phyloP scores from a whole-genome alignment of 2,888 invertebrate species.

The Phalera bucephala region DNA sequence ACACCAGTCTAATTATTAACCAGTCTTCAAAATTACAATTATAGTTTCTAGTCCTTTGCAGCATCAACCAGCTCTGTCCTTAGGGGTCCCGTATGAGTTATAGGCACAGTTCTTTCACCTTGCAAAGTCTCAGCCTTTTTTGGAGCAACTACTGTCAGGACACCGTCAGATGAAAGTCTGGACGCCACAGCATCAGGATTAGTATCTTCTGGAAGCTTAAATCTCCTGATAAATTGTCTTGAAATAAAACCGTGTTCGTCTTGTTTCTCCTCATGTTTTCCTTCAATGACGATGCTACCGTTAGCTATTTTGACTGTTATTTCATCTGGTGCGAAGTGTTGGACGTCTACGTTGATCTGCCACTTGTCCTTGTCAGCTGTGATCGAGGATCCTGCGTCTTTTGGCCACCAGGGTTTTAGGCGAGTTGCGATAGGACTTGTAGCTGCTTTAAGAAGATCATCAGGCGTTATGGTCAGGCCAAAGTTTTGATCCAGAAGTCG shows the following conservation, averaged over 20 bases:
- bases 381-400: constrained; percentile 74
- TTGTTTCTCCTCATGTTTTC: constrained; percentile 90
- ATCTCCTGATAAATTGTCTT: constrained; percentile 87
- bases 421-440: constrained; percentile 50
- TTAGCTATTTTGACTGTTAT: constrained; percentile 89
- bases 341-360: constrained; percentile 88
- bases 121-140: constrained; percentile 45
- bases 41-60: constrained; percentile 13
- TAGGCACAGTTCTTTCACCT: constrained; percentile 81
- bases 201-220: constrained; percentile 87
- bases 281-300: constrained; percentile 87
- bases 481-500: constrained; percentile 71
- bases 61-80: constrained; percentile 53
- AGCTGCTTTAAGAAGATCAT: constrained; percentile 57
- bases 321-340: constrained; percentile 90
- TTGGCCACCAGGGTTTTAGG: constrained; percentile 60
- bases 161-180: constrained; percentile 89
- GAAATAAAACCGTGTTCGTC: constrained; percentile 90
- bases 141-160: constrained; percentile 87
- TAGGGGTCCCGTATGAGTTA: constrained; percentile 83
- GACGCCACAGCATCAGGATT: constrained; percentile 88
- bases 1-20: constrained; percentile 12
- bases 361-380: constrained; percentile 81
- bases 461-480: constrained; percentile 65
- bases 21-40: constrained; percentile 16